These are phyloP conservation scores for Anabas testudineus DNA, from an alignment of 2,797 vertebrate genomes.

Conservation along the genomic window DNA sequence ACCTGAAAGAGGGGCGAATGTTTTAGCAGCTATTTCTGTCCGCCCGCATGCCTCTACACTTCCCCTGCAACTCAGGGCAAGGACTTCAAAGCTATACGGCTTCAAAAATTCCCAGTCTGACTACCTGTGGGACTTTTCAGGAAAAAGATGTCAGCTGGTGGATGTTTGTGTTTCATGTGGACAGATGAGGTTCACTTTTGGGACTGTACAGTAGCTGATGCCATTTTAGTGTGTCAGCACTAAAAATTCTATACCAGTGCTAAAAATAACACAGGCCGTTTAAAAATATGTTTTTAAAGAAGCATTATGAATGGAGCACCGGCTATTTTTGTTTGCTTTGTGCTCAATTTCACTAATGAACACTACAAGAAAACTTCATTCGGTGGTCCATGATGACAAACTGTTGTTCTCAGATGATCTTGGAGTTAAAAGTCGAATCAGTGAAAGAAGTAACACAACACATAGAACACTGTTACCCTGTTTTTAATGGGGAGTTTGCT, in stretches of 20 bases:
- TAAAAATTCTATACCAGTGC: conserved; percentile 10
- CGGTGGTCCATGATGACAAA: background rate
- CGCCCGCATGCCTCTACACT: conserved; percentile 47
- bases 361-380: background rate
- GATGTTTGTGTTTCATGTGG: conserved; percentile 32
- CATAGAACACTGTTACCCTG: background rate
- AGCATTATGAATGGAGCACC: background rate
- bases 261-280: conserved; percentile 30
- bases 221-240: background rate
- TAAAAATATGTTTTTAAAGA: conserved; percentile 4
- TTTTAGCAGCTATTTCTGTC: conserved; percentile 75
- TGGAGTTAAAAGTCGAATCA: background rate
- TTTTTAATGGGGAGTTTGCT: background rate
- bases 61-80: conserved; percentile 47
- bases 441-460: background rate
- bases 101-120: conserved; percentile 34
- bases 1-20: conserved; percentile 57
- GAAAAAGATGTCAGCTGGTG: conserved; percentile 34
- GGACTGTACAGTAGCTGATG: conserved; percentile 7
- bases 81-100: conserved; percentile 55
- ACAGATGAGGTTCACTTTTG: conserved; percentile 35
- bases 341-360: background rate
- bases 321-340: background rate
- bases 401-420: background rate
- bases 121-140: conserved; percentile 33